A percentile compares a stretch with the other conserved stretches of the same genome.
These are phyloP conservation scores for Sinelater perroti DNA, from an alignment of 2,888 invertebrate genomes.

Conservation along the genomic window DNA sequence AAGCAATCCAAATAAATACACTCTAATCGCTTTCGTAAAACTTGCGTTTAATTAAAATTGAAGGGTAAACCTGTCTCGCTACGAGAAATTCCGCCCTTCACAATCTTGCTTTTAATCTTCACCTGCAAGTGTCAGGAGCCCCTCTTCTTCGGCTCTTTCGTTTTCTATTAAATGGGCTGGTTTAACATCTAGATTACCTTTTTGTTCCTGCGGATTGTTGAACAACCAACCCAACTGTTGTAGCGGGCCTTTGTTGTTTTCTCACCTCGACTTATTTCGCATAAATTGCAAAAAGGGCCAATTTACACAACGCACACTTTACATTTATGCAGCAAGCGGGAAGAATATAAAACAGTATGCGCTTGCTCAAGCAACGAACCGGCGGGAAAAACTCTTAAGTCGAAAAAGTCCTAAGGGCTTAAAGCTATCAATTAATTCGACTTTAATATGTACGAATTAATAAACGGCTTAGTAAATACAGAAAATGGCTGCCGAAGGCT, in stretches of 20 bases:
- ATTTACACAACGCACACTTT: too few relatives aligned
- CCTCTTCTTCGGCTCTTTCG: too few relatives aligned
- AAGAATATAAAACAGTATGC: too few relatives aligned
- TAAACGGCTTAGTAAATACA: constrained; percentile 8
- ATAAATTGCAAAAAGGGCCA: constrained; percentile 13
- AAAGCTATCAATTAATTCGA: constrained; percentile 3
- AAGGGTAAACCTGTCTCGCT: neutral
- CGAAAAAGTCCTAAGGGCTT: neutral
- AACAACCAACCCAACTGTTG: neutral
- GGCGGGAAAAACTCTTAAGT: too few relatives aligned
- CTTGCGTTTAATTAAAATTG: too few relatives aligned
- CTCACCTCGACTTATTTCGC: constrained; percentile 9
- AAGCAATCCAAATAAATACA: too few relatives aligned
- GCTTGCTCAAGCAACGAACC: too few relatives aligned
- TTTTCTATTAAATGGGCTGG: constrained; percentile 1
- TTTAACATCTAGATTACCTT: constrained; percentile 10
- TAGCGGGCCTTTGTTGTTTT: constrained; percentile 5
- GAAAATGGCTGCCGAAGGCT: neutral
- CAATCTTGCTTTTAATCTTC: neutral
- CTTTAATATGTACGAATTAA: constrained; percentile 13
- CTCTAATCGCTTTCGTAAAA: too few relatives aligned
- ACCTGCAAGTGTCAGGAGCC: neutral
- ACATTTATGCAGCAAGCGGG: too few relatives aligned
- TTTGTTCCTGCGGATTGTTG: neutral
- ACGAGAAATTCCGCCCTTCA: neutral